Conservation (phyloP, 1,140 invertebrate genomes). For the Cydia pomonella region DNA sequence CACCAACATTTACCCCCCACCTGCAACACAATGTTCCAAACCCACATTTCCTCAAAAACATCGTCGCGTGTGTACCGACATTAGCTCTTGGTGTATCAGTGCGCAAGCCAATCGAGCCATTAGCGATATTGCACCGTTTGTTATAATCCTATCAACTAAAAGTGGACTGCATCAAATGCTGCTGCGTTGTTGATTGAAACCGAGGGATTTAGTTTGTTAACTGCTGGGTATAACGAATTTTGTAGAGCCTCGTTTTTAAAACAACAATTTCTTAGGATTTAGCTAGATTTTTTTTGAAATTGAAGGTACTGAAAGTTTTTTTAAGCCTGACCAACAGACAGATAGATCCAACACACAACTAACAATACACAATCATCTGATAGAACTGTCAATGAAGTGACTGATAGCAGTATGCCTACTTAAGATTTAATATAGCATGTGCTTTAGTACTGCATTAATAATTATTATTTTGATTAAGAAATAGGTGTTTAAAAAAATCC, state of each 20-base stretch:
- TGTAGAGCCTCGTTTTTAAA: neutral
- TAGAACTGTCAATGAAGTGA: no score
- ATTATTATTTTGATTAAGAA: no score
- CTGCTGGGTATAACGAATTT: neutral
- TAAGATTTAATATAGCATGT: no score
- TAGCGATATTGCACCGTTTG: constrained; percentile 19
- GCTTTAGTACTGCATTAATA: no score
- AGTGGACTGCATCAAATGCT: constrained; percentile 16
- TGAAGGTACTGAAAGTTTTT: no score
- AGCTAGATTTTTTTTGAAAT: no score
- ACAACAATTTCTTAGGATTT: neutral
- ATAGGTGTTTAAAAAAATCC: no score
- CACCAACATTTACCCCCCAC: neutral
- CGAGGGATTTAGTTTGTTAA: constrained; percentile 2
- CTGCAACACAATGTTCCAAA: neutral
- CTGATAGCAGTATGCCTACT: no score
- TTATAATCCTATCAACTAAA: constrained; percentile 20
- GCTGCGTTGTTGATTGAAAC: constrained; percentile 6
- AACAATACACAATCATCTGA: no score
- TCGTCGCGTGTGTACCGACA: neutral
- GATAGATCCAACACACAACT: no score
- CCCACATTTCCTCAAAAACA: neutral
- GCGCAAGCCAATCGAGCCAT: constrained; percentile 15
- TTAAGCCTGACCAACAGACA: no score
- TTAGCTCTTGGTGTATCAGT: constrained; percentile 1